Percentiles rank a stretch among this genome's conserved stretches.
Conservation (phyloP, 92 coral and sea anemone genomes). For the Siderastrea radians region DNA sequence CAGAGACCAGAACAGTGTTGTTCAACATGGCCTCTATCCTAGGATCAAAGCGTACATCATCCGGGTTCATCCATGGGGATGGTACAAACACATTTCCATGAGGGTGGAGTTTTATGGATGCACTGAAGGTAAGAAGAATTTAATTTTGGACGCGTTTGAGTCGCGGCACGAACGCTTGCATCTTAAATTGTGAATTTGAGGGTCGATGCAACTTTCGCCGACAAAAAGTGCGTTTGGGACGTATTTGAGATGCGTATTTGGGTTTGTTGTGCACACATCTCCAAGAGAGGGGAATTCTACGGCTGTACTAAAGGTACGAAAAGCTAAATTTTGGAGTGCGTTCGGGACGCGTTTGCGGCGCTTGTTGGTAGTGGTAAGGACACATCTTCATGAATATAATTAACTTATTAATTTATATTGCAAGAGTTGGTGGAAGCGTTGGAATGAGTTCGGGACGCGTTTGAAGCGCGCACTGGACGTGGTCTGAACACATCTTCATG, state of each 20-base stretch:
- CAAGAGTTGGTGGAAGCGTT: no score
- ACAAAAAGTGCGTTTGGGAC: neutral
- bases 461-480: neutral
- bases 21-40: constrained; percentile 71
- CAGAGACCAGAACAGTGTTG: constrained; percentile 83
- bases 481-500: neutral
- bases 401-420: no score
- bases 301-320: neutral
- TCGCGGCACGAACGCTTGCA: neutral
- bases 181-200: no score
- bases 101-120: constrained; percentile 87
- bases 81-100: constrained; percentile 83
- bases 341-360: neutral
- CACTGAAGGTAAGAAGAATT: constrained; percentile 60
- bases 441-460: neutral
- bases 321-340: neutral
- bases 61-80: constrained; percentile 76
- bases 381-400: neutral
- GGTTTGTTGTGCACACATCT: neutral
- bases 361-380: neutral
- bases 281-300: neutral
- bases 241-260: neutral
- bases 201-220: neutral
- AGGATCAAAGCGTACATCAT: constrained; percentile 76
- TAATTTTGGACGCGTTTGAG: neutral